Evolutionary conservation across 2,888 invertebrate genomes (phyloP).

Genomic region (Xestia xanthographa): DNA sequence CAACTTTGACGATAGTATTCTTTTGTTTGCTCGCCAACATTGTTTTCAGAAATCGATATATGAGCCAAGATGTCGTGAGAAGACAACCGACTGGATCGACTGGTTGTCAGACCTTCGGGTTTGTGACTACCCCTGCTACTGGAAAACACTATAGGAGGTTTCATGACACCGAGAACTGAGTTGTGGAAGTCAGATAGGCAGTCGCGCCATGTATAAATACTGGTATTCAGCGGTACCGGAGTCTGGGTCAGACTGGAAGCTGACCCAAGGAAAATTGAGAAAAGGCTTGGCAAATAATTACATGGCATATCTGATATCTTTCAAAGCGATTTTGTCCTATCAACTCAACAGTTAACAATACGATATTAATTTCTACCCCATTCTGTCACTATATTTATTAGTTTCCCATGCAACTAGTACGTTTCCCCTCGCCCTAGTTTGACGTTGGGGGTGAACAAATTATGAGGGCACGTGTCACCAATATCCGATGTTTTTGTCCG

Average conservation of each 20-base stretch:
- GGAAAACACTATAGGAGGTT: background rate
- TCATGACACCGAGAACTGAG: background rate
- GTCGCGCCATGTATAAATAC: background rate
- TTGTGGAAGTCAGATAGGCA: background rate
- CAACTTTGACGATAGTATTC: background rate
- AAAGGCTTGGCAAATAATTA: background rate
- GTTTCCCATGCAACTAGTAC: slow-evolving; percentile 64
- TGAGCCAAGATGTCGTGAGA: background rate
- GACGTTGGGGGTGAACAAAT: slow-evolving; percentile 70
- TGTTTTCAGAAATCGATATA: background rate
- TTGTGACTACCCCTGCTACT: background rate
- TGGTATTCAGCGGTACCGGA: background rate
- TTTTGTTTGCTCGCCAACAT: background rate
- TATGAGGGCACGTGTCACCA: slow-evolving; percentile 78
- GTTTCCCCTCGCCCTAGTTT: slow-evolving; percentile 52
- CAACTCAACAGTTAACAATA: background rate
- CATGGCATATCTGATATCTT: background rate
- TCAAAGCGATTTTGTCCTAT: background rate
- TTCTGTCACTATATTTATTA: slow-evolving; percentile 29
- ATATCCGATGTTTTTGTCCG: slow-evolving; percentile 79
- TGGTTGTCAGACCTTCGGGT: background rate
- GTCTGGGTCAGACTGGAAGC: background rate
- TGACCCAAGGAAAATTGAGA: background rate
- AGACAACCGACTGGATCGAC: background rate
- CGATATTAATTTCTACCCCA: slow-evolving; percentile 40